Percentiles rank a stretch among this genome's conserved stretches.
Evolutionary conservation across 2,888 invertebrate species (phyloP).

Genomic region (Lepas anatifera): DNA sequence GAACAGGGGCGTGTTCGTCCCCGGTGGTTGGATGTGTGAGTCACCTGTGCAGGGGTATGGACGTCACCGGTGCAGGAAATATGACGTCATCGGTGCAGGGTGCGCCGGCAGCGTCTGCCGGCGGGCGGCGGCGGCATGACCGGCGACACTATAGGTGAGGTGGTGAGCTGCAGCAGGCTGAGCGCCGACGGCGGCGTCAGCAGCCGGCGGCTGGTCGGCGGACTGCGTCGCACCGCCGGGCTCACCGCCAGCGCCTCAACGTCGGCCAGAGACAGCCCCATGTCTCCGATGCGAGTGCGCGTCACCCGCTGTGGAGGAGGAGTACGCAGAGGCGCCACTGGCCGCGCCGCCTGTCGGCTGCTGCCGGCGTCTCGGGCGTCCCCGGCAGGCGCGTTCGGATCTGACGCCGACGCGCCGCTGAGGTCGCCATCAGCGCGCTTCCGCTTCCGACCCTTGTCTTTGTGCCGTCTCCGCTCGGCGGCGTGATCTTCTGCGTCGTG

Average conservation of each 20-base stretch:
- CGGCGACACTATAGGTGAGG: neutral
- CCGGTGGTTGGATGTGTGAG: too few relatives aligned
- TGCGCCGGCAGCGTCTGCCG: neutral
- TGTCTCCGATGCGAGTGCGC: neutral
- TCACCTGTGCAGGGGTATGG: too few relatives aligned
- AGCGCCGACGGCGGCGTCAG: neutral
- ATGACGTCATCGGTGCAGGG: neutral
- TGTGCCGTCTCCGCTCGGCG: too few relatives aligned
- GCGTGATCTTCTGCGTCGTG: too few relatives aligned
- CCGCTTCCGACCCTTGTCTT: too few relatives aligned
- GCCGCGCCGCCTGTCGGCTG: too few relatives aligned
- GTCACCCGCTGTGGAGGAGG: neutral
- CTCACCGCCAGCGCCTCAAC: neutral
- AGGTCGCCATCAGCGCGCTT: too few relatives aligned
- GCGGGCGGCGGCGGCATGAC: neutral
- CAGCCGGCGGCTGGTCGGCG: neutral
- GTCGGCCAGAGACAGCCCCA: neutral
- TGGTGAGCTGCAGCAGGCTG: neutral
- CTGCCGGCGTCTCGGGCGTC: too few relatives aligned
- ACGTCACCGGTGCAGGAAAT: too few relatives aligned
- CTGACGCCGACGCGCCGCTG: too few relatives aligned
- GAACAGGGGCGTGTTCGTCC: too few relatives aligned
- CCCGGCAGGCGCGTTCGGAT: too few relatives aligned
- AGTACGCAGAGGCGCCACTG: neutral
- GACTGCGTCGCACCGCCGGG: neutral